Conservation (phyloP, 2,888 invertebrate species). For the Drosophila borborema region DNA sequence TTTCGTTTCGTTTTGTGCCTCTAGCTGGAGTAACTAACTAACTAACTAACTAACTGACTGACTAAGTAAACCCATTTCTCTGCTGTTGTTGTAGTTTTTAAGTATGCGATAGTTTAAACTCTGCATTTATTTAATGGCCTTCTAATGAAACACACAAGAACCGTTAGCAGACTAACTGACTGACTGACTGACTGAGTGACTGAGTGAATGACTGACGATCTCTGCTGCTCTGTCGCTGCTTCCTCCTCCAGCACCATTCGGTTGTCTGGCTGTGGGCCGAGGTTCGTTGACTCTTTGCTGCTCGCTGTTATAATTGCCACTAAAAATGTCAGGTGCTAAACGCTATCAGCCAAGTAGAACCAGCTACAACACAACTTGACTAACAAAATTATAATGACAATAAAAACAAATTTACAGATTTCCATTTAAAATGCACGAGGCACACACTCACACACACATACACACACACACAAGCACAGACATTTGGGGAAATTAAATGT, state of each 20-base stretch:
- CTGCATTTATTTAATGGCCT: conserved; percentile 63
- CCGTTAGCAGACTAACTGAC: conserved; percentile 42
- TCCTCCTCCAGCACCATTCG: conserved; percentile 11
- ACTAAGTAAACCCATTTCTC: conserved; percentile 47
- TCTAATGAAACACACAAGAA: conserved; percentile 53
- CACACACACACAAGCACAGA: conserved; percentile 7
- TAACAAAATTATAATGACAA: conserved; percentile 76
- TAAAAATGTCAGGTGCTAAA: conserved; percentile 82
- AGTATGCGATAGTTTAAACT: conserved; percentile 60
- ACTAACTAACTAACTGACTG: conserved; percentile 50
- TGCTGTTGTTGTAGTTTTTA: conserved; percentile 13
- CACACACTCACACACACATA: conserved; percentile 50
- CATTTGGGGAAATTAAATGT: conserved; percentile 65
- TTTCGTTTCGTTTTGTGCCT: conserved; percentile 63
- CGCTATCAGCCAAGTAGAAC: conserved; percentile 81
- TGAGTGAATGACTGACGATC: conserved; percentile 1
- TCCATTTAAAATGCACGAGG: conserved; percentile 66
- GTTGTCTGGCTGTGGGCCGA: conserved; percentile 48
- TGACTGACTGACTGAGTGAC: conserved; percentile 15
- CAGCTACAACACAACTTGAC: conserved; percentile 52
- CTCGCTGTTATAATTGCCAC: conserved; percentile 74
- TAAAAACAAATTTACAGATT: conserved; percentile 80
- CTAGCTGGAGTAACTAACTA: conserved; percentile 37
- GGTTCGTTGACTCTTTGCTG: conserved; percentile 61
- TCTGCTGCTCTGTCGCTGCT: conserved; percentile 6